Base-by-base conservation (phyloP, 2,113 vertebrate genomes). In the Seriola rivoliana region DNA sequence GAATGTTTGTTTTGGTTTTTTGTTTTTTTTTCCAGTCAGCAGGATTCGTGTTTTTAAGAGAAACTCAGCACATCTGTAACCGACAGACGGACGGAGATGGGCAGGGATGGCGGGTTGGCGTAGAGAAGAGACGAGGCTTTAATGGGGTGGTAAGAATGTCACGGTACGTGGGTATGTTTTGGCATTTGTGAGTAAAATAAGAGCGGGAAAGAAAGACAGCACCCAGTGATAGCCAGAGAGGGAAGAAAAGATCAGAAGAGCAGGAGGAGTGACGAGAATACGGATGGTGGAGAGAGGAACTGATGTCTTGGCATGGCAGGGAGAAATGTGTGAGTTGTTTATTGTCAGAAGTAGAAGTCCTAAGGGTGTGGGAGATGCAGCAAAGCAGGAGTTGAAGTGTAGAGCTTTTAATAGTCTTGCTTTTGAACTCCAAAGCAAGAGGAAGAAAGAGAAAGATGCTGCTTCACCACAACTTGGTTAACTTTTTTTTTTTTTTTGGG, bases 171-270 rank as follows among this genome's bases (percentile, higher is more conserved):
- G 64, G 80, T 75, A 64, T 66, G 42, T 71, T 81, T 72, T 63
- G 73, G 68, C 38, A 80, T 84, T 67, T 70, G 67, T 40, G 73
- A 80, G 69, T 70, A 62, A 58, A 81, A 83, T 62, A 69, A 72
- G 68, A 48, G 65, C 8, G 38, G 44, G 34, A 62, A 69, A 80
- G 83, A 60, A 66, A 84, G 82, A 71, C 72, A 23, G 81, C 74
- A 75, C 58, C 77, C 70, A 46, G 57, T 64, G 83, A 82, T 90
- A 86, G 83, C 76, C 81, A 81, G 75, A 79, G 80, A 90, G 75
- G 67, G 57, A 81, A 78, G 84, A 89, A 77, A 76, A 90, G 87
- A 90, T 86, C 85, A 90, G 82, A 88, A 40, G 85, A 85, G 71
- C 62, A 32, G 65, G 70, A 70, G 75, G 72, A 88, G 78, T 79